Evolutionary conservation across 2,888 invertebrate species (phyloP), one percentile per base, ranked within the genome.

Genomic region (Lumbricus terrestris): DNA sequence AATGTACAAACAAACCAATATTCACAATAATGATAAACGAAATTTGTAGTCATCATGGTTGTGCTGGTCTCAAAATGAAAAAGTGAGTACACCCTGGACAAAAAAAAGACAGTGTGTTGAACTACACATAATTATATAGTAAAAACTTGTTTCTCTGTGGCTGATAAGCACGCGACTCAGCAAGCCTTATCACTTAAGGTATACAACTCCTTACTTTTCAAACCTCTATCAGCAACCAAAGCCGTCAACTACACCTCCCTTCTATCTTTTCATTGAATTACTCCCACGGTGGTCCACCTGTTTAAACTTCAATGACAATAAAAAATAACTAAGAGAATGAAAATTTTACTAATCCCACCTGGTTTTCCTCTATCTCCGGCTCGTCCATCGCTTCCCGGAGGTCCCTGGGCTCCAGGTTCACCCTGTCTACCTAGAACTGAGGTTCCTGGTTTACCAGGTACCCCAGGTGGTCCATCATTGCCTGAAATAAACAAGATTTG

Each of bases 361-460:
- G 4, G 1, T 35, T 85, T 35, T 5, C 85, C 85, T 35, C 35
- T 85, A 18, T 8, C 5, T 13, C 85, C 85, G 13, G 34, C 35
- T 35, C 0, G 11, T 85, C 85, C 85, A 85, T 34, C 16, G 16
- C 92, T 89, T 37, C 94, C 93, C 90, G 91, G 91, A 15, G 92
- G 90, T 40, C 94, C 94, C 47, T 92, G 92, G 23, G 91, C 89
- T 88, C 94, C 85, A 85, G 85, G 85, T 13, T 85, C 85, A 37
- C 85, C 85, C 3, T 34, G 85, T 85, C 35, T 34, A 85, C 85
- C 85, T 35, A 35, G 85, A 35, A 85, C 85, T 37, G 85, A 85
- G 2, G 4, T 18, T 33, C 85, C 85, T 85, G 85, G 35, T 13
- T 85, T 85, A 37, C 85, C 85, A 20, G 11, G 5, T 23, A 35